Base-by-base conservation (phyloP, 2,113 vertebrate genomes). In the Ciconia boyciana region DNA sequence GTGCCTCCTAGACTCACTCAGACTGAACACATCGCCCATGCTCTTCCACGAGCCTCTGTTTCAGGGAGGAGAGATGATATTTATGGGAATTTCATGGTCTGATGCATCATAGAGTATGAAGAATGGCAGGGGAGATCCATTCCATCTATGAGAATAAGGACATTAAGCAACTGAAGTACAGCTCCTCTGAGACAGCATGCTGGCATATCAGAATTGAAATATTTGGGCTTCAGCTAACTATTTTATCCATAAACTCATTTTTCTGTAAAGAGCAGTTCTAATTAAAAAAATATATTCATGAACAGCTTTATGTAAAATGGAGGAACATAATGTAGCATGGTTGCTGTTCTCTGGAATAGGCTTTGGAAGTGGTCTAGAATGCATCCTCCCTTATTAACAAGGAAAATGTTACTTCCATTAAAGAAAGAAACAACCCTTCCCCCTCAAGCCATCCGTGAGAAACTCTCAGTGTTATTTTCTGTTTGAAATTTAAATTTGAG, bases 401-500 rank as follows among this genome's bases (percentile, higher is more conserved):
- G 91, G 81, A 87, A 94, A 91, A 91, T 94, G 74, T 54, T 82
- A 83, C 44, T 91, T 85, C 84, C 61, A 84, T 72, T 87, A 65
- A 79, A 39, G 69, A 82, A 54, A 58, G 75, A 48, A 83, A 34
- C 29, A 76, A 44, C 57, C 74, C 87, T 76, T 48, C 74, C 48
- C 29, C 65, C 34, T 2, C 8, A 51, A 82, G 29, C 66, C 66
- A 82, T 25, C 91, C 84, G 57, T 97, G 96, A 94, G 96, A 96
- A 97, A 91, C 41, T 96, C 82, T 79, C 65, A 13, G 48, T 48
- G 31, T 39, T 39, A 57, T 81, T 85, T 91, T 65, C 76, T 83
- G 81, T 94, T 95, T 97, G 95, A 91, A 91, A 96, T 96, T 96
- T 94, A 96, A 93, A 97, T 96, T 49, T 16, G 25, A 89, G 58